Conservation (phyloP, 1,140 invertebrate species). For the Bemisia tabaci region DNA sequence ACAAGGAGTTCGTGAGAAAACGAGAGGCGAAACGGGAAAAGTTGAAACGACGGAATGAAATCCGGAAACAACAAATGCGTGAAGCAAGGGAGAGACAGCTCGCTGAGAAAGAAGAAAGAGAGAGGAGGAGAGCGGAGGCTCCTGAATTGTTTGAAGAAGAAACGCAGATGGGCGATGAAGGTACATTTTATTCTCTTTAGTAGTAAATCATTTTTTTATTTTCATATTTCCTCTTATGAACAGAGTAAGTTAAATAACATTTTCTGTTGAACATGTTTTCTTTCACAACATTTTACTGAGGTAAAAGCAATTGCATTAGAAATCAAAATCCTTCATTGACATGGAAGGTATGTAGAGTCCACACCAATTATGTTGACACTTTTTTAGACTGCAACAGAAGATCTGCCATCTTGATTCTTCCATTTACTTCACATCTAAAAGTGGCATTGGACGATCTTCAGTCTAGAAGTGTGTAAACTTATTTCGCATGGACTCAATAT, state of each 20-base stretch:
- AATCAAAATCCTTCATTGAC: no score
- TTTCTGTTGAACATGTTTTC: background rate
- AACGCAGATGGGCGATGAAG: slow-evolving; percentile 70
- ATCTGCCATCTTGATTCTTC: no score
- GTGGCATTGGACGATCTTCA: no score
- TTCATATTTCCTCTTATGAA: slow-evolving; percentile 1
- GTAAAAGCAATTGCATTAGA: no score
- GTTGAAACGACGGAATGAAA: slow-evolving; percentile 16
- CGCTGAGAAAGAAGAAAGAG: slow-evolving; percentile 16
- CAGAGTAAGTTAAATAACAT: background rate
- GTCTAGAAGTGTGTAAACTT: no score
- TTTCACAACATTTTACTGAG: no score
- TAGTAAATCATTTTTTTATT: slow-evolving; percentile 14
- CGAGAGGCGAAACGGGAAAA: slow-evolving; percentile 11
- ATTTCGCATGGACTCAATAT: no score
- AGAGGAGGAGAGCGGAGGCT: slow-evolving; percentile 16
- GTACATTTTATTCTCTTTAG: slow-evolving; percentile 32
- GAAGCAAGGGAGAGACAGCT: slow-evolving; percentile 15
- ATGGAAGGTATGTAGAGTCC: no score
- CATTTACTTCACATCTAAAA: no score
- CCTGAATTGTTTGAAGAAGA: slow-evolving; percentile 67
- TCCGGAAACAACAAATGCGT: slow-evolving; percentile 19
- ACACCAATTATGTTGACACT: no score
- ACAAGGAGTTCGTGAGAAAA: background rate
- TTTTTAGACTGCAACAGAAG: no score